Evolutionary conservation across 1,140 invertebrate genomes (phyloP), one percentile per base, ranked within the genome.

Genomic region (Pogonomyrmex barbatus): DNA sequence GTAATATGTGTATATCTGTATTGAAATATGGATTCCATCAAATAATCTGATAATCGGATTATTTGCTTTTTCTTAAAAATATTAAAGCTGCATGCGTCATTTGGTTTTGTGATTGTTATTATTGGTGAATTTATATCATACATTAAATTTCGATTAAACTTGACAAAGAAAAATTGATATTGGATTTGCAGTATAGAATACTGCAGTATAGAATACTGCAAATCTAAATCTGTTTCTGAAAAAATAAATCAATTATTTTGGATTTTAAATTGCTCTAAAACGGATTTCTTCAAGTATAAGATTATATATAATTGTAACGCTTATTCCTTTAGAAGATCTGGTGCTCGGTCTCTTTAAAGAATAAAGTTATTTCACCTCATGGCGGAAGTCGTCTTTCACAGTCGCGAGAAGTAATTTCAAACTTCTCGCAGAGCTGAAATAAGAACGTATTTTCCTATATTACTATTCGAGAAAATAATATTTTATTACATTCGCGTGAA

Each of bases 321-420:
- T 60, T 54, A 42, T 81, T 81, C 36, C 14, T 81, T 60, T 73
- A 82, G 47, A 73, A 83, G 17, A 83, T 33, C 9, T 39, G 42
- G 17, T 47, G 54, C 10, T 73, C 68, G 54, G 42, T 42, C 30
- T 73, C 68, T 83, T 83, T 73, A 50, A 12, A 83, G 54, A 83
- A 73, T 73, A 83, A 83, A 83, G 54, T 83, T 83, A 83, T 47
- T 83, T 33, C 67, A 42, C 42, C 39, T 60, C n/a, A 82, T 56
- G 30, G 33, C 42, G 42, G 17, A 60, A 73, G 56, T 83, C 68
- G 79, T 73, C 79, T 83, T 71, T 73, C 54, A 82, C 67, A 82
- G 54, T n/a, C 30, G 79, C 47, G 42, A 63, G 33, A 83, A 83
- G 54, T 83, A 83, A 83, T 83, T 83, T 82, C 79, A 73, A 82